Conservation (phyloP, 37 sponge, comb jelly and placozoan genomes). For the Ephydatia muelleri region DNA sequence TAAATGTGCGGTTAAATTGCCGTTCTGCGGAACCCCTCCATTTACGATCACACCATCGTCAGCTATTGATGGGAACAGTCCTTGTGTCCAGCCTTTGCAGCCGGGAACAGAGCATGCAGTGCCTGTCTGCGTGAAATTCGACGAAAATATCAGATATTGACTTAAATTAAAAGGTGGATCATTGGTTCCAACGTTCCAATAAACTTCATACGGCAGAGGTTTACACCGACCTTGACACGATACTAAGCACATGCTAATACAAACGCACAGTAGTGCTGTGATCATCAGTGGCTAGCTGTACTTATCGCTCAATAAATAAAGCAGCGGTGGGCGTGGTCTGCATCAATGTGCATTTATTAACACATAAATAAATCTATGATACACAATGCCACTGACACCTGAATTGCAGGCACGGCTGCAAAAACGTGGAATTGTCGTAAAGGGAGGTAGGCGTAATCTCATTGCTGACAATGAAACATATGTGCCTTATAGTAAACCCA, state of each 20-base stretch:
- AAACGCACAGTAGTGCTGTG: background rate
- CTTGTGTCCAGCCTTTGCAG: slow-evolving; percentile 34
- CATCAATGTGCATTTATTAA: background rate
- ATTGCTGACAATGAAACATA: background rate
- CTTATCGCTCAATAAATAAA: no score
- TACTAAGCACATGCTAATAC: background rate
- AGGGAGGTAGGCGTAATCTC: background rate
- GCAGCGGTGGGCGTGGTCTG: background rate
- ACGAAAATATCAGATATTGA: slow-evolving; percentile 23
- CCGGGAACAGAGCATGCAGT: slow-evolving; percentile 16
- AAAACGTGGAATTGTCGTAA: slow-evolving; percentile 26
- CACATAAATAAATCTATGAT: no score
- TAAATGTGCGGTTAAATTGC: slow-evolving; percentile 26
- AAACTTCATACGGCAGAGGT: slow-evolving; percentile 26
- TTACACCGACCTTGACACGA: slow-evolving; percentile 9
- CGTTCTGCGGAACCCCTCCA: slow-evolving; percentile 44
- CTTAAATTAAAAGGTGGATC: slow-evolving; percentile 1
- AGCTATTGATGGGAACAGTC: slow-evolving; percentile 30
- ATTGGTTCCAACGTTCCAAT: slow-evolving; percentile 34
- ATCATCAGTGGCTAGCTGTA: background rate
- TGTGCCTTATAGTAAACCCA: no score
- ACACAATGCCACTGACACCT: slow-evolving; percentile 28
- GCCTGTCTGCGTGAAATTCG: slow-evolving; percentile 47
- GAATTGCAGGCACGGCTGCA: slow-evolving; percentile 45
- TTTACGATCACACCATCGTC: slow-evolving; percentile 15